Evolutionary conservation across 2,797 vertebrate genomes (phyloP).

Genomic region (Eulemur albifrons): DNA sequence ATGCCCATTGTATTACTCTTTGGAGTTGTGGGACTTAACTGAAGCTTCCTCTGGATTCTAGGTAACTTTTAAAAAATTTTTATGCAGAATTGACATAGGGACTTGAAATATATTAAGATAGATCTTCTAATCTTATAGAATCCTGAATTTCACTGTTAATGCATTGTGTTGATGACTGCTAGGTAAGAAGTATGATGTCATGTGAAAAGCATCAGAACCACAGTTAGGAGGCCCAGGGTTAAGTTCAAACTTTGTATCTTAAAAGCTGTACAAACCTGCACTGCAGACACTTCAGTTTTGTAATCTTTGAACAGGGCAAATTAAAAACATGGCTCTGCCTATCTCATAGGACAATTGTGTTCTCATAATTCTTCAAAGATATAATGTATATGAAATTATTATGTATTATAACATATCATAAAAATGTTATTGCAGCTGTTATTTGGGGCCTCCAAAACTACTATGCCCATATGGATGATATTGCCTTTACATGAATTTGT

Average conservation of each 20-base stretch:
- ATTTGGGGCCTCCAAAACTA: background rate
- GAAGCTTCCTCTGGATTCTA: conserved; percentile 9
- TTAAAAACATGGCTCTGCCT: background rate
- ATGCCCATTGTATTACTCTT: background rate
- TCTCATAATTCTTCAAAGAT: background rate
- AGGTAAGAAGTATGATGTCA: background rate
- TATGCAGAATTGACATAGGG: background rate
- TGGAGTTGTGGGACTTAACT: background rate
- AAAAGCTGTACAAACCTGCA: background rate
- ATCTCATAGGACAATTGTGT: background rate
- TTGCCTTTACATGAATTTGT: background rate
- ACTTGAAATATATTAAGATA: background rate
- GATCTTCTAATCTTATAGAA: background rate
- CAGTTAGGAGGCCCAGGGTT: background rate
- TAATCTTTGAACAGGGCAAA: background rate
- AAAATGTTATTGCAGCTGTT: background rate
- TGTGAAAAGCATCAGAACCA: background rate
- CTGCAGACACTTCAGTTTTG: background rate
- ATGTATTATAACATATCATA: background rate
- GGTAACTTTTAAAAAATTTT: background rate
- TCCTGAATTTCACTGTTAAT: background rate
- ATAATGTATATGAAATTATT: background rate
- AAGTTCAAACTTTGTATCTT: background rate
- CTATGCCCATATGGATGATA: background rate
- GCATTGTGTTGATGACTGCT: background rate